Base-by-base conservation (phyloP, 2,888 invertebrate genomes). In the Margaritifera margaritifera region DNA sequence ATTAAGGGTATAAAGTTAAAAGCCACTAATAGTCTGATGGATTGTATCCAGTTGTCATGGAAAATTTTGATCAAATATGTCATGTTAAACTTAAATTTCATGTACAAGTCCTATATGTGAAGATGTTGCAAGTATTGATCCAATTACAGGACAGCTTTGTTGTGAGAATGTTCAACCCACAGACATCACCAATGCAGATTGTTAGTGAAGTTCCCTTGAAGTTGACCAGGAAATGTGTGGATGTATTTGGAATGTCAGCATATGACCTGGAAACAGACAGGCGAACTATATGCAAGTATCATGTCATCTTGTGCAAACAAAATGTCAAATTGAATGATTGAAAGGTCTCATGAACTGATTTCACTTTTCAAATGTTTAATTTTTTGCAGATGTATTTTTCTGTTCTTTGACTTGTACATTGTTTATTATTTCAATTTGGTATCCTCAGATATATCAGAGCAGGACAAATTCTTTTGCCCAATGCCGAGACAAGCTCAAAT, bases 171-270 rank as follows among this genome's bases (percentile, higher is more conserved):
- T 92, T 94, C 80, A 94, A 93, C 84, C 93, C 93, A 20, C 88
- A 91, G 68, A 91, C 91, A 67, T 91, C 91, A 75, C 93, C 93
- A 6, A 87, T 90, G 86, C 85, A 89, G 19, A 83, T 89, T 42
- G 85, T 93, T 8, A 93, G 91, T 84, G 94, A 94, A 85, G 89
- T 95, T 71, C 94, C 94, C 0, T 89, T 95, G 61, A 94, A 95
- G 90, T 89, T 95, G 80, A 94, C 95, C 1, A 91, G 94, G 62
- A 95, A 95, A 86, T 94, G 94, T 86, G 92, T 95, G 53, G 94
- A 95, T 80, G 93, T 94, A 3, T 92, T 94, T 72, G 95, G 95
- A 3, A 92, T 92, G 77, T 93, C 94, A 8, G 89, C 92, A 1
- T 94, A 94, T 86, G 94, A 95, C 81, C 93, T 93, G 81, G 94